Percentiles rank a stretch among this genome's conserved stretches.
Evolutionary conservation across 2,888 invertebrate genomes (phyloP).

Genomic region (Cataglyphis albicans): DNA sequence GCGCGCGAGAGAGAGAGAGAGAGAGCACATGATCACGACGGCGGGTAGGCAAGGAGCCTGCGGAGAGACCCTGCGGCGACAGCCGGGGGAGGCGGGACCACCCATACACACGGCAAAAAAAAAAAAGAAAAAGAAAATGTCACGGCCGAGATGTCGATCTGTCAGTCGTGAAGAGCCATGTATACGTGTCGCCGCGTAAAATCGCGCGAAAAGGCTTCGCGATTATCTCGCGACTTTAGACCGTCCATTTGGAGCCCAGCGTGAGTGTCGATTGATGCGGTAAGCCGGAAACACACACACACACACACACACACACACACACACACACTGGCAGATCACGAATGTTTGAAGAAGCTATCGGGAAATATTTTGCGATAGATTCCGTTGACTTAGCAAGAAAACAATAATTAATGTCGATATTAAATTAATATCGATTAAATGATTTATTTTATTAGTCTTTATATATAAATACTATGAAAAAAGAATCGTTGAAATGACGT

Average conservation of each 20-base stretch:
- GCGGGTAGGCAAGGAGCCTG: conserved; percentile 6
- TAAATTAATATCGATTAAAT: neutral
- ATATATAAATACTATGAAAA: neutral
- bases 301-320: too few species aligned
- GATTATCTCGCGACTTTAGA: conserved; percentile 30
- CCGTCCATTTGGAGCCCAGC: conserved; percentile 31
- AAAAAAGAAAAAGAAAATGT: conserved; percentile 65
- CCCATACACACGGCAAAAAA: conserved; percentile 63
- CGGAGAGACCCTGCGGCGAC: conserved; percentile 68
- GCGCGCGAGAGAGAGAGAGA: conserved; percentile 41
- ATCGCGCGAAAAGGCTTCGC: conserved; percentile 39
- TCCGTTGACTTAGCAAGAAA: neutral
- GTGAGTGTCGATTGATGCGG: conserved; percentile 28
- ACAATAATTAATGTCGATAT: neutral
- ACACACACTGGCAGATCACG: neutral
- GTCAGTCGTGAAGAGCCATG: conserved; percentile 67
- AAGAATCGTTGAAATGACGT: neutral
- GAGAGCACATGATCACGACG: neutral
- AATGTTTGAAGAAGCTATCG: neutral
- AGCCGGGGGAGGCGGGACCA: conserved; percentile 65
- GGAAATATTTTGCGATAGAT: neutral
- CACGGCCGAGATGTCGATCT: conserved; percentile 66
- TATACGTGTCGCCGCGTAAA: conserved; percentile 58
- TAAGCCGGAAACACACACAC: conserved; percentile 47
- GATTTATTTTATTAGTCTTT: neutral